Evolutionary conservation across 2,113 vertebrate species (phyloP), one percentile per base, ranked within the genome.

Genomic region (Thamnophis sirtalis): DNA sequence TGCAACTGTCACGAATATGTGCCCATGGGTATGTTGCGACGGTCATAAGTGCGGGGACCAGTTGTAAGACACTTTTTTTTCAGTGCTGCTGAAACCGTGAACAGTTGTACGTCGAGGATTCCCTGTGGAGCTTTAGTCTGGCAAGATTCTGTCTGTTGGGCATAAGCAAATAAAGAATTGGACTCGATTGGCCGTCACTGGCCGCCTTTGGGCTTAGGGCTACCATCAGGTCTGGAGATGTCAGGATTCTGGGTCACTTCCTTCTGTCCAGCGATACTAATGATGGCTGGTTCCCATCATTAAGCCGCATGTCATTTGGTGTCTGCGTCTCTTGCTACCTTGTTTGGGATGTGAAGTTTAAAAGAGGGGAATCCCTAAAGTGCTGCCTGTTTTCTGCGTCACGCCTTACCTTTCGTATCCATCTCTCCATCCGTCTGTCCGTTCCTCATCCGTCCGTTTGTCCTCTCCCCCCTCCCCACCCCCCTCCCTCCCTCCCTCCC

Each of bases 401-500:
- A 51, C 80, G 73, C 55, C 86, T 84, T 88, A 55, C 94, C 93
- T 89, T 91, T 28, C n/a, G 91, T 92, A 49, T 92, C 54, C 73
- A 88, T 92, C 54, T 38, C 1, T 89, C 54, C 58, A 33, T 87
- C 85, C 22, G 15, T 53, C 80, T 5, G n/a, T 93, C 17, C 1
- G 22, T 68, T 93, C 92, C 92, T 91, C 84, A 68, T 87, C 87
- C 33, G 28, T 22, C 86, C 22, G 55, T 80, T 90, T 56, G 9
- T 51, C 88, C 86, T 48, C 87, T 63, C 54, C 87, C 2, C 56
- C 21, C 60, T 0, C 10, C 58, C 24, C 9, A 13, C 24, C 58
- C n/a, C 9, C 15, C n/a, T 6, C 63, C 11, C 48, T 53, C 43
- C 50, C 8, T 24, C 90, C 91, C 94, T 96, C 95, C 97, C 96